Evolutionary conservation across 2,888 invertebrate species (phyloP).

Genomic region (Epistrophe eligans): DNA sequence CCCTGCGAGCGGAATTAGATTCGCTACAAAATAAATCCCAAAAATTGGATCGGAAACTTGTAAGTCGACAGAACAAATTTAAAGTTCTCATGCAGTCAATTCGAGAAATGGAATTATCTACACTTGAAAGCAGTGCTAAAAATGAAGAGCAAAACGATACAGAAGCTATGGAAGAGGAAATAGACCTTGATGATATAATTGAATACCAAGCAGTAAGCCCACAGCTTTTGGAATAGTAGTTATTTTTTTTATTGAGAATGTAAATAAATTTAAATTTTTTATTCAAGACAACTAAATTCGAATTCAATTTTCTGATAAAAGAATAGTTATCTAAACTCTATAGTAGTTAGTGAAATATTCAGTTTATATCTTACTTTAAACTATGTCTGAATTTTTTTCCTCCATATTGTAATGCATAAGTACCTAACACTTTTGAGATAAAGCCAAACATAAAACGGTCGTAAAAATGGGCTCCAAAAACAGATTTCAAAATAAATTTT

Average conservation of each 20-base stretch:
- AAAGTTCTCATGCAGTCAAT: slow-evolving; percentile 93
- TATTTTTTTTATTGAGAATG: slow-evolving; percentile 22
- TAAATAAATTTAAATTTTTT: slow-evolving; percentile 40
- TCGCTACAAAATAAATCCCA: slow-evolving; percentile 88
- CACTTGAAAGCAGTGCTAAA: slow-evolving; percentile 87
- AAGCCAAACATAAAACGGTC: no score
- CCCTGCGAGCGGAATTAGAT: slow-evolving; percentile 88
- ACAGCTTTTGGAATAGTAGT: slow-evolving; percentile 55
- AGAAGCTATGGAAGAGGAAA: slow-evolving; percentile 79
- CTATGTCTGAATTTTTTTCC: no score
- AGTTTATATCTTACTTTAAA: no score
- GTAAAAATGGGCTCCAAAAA: no score
- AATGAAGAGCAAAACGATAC: slow-evolving; percentile 84
- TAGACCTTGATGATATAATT: slow-evolving; percentile 83
- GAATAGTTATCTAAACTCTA: no score
- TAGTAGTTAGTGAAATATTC: no score
- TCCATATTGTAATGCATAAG: no score
- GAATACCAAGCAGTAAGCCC: slow-evolving; percentile 73
- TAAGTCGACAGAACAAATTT: slow-evolving; percentile 92
- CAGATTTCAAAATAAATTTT: no score
- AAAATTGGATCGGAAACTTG: slow-evolving; percentile 89
- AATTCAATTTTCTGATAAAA: no score
- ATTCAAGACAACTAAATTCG: neutral
- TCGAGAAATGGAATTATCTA: slow-evolving; percentile 90
- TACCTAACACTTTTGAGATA: no score